Evolutionary conservation across 2,888 invertebrate species (phyloP), one percentile per base, ranked within the genome.

Genomic region (Phaedon cochleariae): DNA sequence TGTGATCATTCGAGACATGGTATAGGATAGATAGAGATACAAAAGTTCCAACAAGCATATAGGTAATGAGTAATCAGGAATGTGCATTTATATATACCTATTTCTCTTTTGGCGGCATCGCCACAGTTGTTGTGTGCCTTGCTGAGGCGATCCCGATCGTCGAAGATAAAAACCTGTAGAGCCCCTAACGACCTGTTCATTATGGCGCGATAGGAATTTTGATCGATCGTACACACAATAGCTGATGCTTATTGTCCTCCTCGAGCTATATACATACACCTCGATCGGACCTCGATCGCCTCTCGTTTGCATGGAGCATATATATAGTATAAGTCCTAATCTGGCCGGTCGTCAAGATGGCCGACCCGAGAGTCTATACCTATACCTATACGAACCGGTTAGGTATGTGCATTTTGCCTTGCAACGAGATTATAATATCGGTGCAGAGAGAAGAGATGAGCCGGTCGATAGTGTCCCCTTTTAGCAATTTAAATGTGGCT

Each of bases 401-500:
- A 80, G 81, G 76, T 82, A 80, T 81, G 76, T 82, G 82, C 81
- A 82, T 82, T n/a, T 82, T 82, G 79, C 80, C 80, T 81, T 80
- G 79, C 81, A 80, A 82, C 80, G 77, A 81, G 82, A 83, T 82
- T 82, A 83, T 82, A 83, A 83, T 82, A 82, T 82, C 81, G 80
- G 74, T 73, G 73, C 67, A 62, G 74, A 75, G 77, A 79, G 79
- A 78, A 78, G 79, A 81, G 82, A 82, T 80, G 79, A 74, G 78
- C 78, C 76, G 74, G 74, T 76, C 73, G 82, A 82, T 82, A 82
- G 81, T 82, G 82, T 82, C 81, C 81, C 81, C 81, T 82, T 83
- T 83, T 83, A 83, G 84, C 84, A 83, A 84, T 84, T 83, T 83
- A 84, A 84, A 84, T 83, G 82, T 80, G 78, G 79, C 77, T 79